These are phyloP conservation scores for Scrobipalpa atriplicella DNA, from an alignment of 2,888 invertebrate species.

Conservation along the genomic window DNA sequence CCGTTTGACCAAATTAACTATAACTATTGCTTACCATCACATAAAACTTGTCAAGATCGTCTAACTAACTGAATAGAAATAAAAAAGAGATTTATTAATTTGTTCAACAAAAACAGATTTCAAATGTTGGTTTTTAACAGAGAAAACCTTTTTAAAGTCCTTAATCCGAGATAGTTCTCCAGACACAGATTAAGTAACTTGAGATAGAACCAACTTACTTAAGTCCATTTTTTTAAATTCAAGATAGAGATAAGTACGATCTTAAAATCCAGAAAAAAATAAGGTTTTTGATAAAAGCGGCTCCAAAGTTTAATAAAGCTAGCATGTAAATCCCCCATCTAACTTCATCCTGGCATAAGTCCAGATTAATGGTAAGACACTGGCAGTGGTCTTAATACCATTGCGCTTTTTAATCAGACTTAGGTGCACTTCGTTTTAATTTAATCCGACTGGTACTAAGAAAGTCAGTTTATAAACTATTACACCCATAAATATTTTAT, in stretches of 20 bases:
- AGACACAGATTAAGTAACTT: slow-evolving; percentile 6
- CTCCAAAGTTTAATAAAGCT: slow-evolving; percentile 59
- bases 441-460: slow-evolving; percentile 36
- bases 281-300: slow-evolving; percentile 43
- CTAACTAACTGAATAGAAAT: background rate
- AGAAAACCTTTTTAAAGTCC: slow-evolving; percentile 2
- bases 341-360: slow-evolving; percentile 64
- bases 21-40: too few relatives aligned
- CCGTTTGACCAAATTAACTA: too few relatives aligned
- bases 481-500: too few relatives aligned
- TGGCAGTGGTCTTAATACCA: slow-evolving; percentile 48
- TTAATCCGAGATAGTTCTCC: slow-evolving; percentile 8
- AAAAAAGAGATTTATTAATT: background rate
- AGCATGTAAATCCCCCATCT: slow-evolving; percentile 67
- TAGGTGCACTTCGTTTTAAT: slow-evolving; percentile 48
- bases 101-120: background rate
- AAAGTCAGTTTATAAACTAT: background rate
- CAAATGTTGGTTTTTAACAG: background rate
- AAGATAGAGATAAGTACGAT: slow-evolving; percentile 10
- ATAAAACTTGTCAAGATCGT: too few relatives aligned
- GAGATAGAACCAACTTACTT: background rate
- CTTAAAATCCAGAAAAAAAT: background rate
- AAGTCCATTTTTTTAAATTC: slow-evolving; percentile 1
- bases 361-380: slow-evolving; percentile 59
- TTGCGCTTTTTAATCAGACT: slow-evolving; percentile 58